Conservation (phyloP, 2,797 vertebrate species). For the Hafferia zeledoni region DNA sequence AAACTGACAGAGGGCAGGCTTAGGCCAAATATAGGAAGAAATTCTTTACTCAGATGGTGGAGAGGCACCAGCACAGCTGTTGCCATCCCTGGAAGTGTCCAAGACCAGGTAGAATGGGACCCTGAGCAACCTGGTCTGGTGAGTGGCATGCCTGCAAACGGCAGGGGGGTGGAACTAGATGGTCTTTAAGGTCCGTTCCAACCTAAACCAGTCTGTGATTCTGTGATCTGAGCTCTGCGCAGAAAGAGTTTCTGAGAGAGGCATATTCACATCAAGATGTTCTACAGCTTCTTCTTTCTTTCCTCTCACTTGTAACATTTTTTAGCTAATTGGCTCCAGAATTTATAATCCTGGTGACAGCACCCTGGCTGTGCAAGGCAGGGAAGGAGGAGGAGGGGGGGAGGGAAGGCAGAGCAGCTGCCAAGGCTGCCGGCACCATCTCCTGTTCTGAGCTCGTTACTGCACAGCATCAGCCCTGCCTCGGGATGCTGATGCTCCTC, state of each 20-base stretch:
- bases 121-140: not conserved
- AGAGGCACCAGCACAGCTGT: not conserved
- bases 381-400: slow-evolving; percentile 1
- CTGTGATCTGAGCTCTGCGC: not conserved
- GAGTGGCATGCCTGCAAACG: not conserved
- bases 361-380: not conserved
- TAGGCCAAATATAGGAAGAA: not conserved
- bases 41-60: not conserved
- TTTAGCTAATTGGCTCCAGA: slow-evolving; percentile 60
- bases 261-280: not conserved
- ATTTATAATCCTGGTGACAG: slow-evolving; percentile 44
- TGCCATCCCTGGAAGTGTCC: not conserved
- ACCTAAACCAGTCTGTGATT: not conserved
- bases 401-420: not conserved
- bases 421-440: slow-evolving; percentile 73
- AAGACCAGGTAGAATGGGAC: not conserved
- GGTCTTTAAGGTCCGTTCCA: not conserved
- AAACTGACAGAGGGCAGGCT: not conserved
- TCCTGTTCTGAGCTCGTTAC: slow-evolving; percentile 49
- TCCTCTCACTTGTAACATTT: slow-evolving; percentile 41
- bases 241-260: not conserved
- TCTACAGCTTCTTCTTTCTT: slow-evolving; percentile 11
- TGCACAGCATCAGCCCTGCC: slow-evolving; percentile 17
- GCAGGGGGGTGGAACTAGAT: rapidly evolving
- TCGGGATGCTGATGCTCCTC: not conserved